These are phyloP conservation scores for Cecidostiba fungosa DNA, from an alignment of 2,888 invertebrate genomes.

Conservation along the genomic window DNA sequence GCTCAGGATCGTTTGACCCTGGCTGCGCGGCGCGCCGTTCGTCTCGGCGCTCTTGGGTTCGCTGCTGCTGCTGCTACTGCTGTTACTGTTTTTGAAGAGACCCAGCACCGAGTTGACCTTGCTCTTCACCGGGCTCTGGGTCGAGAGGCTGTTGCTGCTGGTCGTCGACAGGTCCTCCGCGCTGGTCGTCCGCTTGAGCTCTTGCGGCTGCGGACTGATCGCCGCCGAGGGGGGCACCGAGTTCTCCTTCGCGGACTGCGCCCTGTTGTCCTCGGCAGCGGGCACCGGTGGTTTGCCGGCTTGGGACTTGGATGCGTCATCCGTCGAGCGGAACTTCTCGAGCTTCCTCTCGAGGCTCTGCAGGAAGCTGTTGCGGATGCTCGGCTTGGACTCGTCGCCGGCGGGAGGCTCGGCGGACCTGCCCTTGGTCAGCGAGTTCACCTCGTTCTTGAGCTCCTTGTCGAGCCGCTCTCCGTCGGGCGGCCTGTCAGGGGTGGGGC, in stretches of 20 bases:
- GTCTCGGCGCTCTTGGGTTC: constrained; percentile 66
- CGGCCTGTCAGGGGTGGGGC: constrained; percentile 29
- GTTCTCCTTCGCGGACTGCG: constrained; percentile 74
- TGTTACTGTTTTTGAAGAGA: constrained; percentile 84
- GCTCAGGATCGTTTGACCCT: constrained; percentile 69
- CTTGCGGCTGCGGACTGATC: constrained; percentile 80
- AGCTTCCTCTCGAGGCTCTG: constrained; percentile 87
- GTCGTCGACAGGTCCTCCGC: constrained; percentile 84
- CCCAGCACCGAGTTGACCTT: constrained; percentile 89
- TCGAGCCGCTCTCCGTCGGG: constrained; percentile 64
- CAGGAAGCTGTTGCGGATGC: constrained; percentile 82
- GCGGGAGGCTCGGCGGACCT: constrained; percentile 58
- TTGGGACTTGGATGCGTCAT: constrained; percentile 71
- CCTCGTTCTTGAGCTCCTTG: constrained; percentile 72
- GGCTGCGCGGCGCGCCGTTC: constrained; percentile 66
- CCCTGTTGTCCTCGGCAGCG: constrained; percentile 68
- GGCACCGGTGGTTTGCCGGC: constrained; percentile 76
- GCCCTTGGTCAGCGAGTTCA: constrained; percentile 71
- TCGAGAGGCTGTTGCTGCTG: constrained; percentile 77
- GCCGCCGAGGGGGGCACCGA: constrained; percentile 68
- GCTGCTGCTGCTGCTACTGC: neutral
- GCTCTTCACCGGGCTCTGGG: constrained; percentile 82
- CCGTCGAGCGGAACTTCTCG: constrained; percentile 75
- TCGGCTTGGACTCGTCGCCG: constrained; percentile 64
- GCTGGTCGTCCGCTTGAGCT: constrained; percentile 83